Evolutionary conservation across 2,797 vertebrate species (phyloP).

Genomic region (Melopsittacus undulatus): DNA sequence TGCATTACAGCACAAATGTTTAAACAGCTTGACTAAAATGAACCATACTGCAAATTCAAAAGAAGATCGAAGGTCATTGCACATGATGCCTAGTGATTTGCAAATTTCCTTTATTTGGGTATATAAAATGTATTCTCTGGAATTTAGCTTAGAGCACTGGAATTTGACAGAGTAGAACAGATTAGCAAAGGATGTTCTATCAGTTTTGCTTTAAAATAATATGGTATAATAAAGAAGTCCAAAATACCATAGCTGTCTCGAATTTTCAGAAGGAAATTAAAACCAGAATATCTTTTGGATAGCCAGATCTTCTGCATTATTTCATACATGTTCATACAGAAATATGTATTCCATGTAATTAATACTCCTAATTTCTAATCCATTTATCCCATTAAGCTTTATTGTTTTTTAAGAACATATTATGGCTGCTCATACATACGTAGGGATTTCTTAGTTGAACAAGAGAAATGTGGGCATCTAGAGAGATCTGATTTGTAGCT

Average conservation of each 20-base stretch:
- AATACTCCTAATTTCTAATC: not conserved
- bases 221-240: not conserved
- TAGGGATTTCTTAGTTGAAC: not conserved
- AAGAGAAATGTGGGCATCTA: not conserved
- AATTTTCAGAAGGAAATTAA: not conserved
- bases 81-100: conserved; percentile 52
- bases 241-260: not conserved
- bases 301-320: not conserved
- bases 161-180: conserved; percentile 18
- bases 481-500: not conserved
- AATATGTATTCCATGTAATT: not conserved
- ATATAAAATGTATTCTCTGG: conserved; percentile 48
- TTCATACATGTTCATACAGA: not conserved
- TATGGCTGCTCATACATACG: not conserved
- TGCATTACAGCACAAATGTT: conserved; percentile 78
- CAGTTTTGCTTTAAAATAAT: conserved; percentile 14
- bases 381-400: not conserved
- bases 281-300: not conserved
- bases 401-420: not conserved
- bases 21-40: conserved; percentile 78
- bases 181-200: not conserved
- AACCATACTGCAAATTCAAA: conserved; percentile 69
- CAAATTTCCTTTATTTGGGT: conserved; percentile 59
- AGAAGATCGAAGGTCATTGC: conserved; percentile 68
- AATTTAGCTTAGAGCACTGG: not conserved